A percentile compares a stretch with the other conserved stretches of the same genome.
These are phyloP conservation scores for Cistogaster globosa DNA, from an alignment of 2,888 invertebrate species.

Conservation along the genomic window DNA sequence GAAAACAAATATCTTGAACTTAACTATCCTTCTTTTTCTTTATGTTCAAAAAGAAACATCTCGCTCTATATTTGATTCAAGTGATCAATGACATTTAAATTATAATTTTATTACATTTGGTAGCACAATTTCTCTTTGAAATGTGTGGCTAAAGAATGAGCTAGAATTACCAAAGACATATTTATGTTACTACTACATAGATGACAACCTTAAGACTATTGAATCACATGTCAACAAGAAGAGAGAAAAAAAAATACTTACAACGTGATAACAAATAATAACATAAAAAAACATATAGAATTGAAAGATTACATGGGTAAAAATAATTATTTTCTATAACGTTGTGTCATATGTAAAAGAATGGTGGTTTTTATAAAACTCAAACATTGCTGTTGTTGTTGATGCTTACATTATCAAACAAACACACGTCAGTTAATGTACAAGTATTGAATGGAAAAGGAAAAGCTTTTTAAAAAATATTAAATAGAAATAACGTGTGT, in stretches of 20 bases:
- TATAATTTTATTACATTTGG: no score
- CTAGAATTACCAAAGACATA: neutral
- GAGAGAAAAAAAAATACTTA: conserved; percentile 9
- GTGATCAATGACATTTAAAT: no score
- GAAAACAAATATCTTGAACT: no score
- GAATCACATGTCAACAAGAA: conserved; percentile 10
- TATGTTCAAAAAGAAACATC: no score
- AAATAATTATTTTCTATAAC: conserved; percentile 22
- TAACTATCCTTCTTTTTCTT: no score
- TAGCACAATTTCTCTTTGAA: no score
- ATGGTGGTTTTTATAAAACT: neutral
- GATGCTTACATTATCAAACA: conserved; percentile 53
- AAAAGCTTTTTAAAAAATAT: no score
- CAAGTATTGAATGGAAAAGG: neutral
- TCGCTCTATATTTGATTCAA: no score
- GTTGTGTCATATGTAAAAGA: neutral
- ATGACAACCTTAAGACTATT: conserved; percentile 14
- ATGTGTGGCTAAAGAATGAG: neutral
- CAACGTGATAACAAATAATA: conserved; percentile 43
- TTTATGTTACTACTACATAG: neutral
- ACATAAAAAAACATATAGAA: conserved; percentile 26
- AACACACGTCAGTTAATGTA: conserved; percentile 65
- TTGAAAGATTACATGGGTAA: conserved; percentile 25
- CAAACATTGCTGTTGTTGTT: conserved; percentile 6
- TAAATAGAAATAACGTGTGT: neutral